A percentile compares a stretch with the other conserved stretches of the same genome.
Conservation (phyloP, 1,140 invertebrate species). For the Dendroctonus valens region DNA sequence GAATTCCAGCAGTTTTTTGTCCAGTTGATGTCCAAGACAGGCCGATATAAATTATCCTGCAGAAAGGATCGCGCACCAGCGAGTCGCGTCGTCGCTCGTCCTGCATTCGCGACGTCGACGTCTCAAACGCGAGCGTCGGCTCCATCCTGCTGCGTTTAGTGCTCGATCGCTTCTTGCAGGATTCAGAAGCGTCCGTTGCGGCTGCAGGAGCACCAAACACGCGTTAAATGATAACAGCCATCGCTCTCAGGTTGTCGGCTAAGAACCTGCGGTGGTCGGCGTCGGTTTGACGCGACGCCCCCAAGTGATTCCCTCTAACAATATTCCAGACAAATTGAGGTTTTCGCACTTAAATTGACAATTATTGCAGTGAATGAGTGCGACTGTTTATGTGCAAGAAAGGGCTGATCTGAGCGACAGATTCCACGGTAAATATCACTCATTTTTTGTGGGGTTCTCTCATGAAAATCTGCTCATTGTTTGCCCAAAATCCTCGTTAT, state of each 20-base stretch:
- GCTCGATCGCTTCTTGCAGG: conserved; percentile 22
- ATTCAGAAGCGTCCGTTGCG: conserved; percentile 20
- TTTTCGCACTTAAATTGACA: conserved; percentile 6
- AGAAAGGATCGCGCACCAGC: conserved; percentile 12
- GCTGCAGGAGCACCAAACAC: conserved; percentile 11
- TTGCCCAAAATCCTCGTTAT: no score
- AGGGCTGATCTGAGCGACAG: conserved; percentile 1
- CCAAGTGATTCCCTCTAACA: neutral
- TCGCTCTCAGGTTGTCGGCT: conserved; percentile 3
- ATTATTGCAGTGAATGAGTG: conserved; percentile 12
- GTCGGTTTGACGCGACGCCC: conserved; percentile 4
- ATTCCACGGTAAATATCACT: conserved; percentile 5
- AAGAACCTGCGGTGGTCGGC: conserved; percentile 12
- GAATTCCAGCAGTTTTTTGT: no score
- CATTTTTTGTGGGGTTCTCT: neutral
- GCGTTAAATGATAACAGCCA: conserved; percentile 19
- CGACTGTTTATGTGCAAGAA: conserved; percentile 13
- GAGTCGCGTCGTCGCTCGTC: conserved; percentile 14
- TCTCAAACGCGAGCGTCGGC: conserved; percentile 17
- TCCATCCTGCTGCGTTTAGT: conserved; percentile 15
- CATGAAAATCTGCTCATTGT: no score
- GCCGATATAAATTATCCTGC: conserved; percentile 8
- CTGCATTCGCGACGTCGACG: conserved; percentile 26
- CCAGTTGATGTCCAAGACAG: no score
- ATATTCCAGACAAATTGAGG: neutral